Base-by-base conservation (phyloP, 2,888 invertebrate species). In the Xylota sylvarum region DNA sequence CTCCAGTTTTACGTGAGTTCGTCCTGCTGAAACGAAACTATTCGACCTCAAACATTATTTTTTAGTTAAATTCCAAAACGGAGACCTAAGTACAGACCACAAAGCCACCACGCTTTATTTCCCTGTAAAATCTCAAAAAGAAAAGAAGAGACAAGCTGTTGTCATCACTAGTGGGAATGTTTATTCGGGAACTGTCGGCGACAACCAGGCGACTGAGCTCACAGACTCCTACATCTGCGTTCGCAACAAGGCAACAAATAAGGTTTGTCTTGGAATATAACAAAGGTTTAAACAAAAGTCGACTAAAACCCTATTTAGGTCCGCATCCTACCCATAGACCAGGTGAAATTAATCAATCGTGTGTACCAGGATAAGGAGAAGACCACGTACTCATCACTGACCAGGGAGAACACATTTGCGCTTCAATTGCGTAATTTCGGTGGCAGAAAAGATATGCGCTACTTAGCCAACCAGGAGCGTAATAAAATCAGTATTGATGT, bases 31-130 rank as follows among this genome's bases (percentile, higher is more conserved):
- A 7, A 7, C 14, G 1, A 30, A 46, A n/a, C 0, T 3, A 6
- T 5, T 12, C 23, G 0, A 14, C 6, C 2, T 19, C 17, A 40
- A 55, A 9, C 35, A 4, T 30, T 78, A 32, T 32, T 60, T 50
- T 76, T 1, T 62, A 92, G 92, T 92, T 6, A 89, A 90, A 85
- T 92, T 93, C 48, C 92, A 92, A 84, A 92, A 92, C 81, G 92
- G 92, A 3, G 78, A 88, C 7, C 73, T 92, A 0, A 85, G 88
- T 0, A 86, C 88, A 14, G 77, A 89, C 27, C 82, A 84, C 4
- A 88, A 89, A 5, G 76, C 89, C 10, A 79, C 58, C 0, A 89
- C 88, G 0, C 76, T 89, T 2, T 92, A 89, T 23, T 88, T 88
- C 12, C 77, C 88, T 0, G 79, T 89, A 1, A 85, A 88, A 9